A percentile compares a stretch with the other conserved stretches of the same genome.
Conservation (phyloP, 2,797 vertebrate genomes). For the Tragelaphus oryx region DNA sequence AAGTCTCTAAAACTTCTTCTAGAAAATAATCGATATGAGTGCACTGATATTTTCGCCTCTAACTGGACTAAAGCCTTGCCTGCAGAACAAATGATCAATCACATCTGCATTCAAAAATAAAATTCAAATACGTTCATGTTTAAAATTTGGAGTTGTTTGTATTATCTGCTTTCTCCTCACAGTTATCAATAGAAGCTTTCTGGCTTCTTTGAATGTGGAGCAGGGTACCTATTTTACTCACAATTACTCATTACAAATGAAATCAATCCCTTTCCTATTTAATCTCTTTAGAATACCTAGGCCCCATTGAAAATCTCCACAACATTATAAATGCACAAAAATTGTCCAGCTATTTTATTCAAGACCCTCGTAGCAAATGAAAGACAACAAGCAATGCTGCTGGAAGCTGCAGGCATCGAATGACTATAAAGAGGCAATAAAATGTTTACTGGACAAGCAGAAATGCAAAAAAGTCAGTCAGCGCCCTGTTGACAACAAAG, state of each 20-base stretch:
- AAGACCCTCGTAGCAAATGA: neutral
- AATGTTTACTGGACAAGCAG: neutral
- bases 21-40: neutral
- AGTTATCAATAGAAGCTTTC: neutral
- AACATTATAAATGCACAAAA: neutral
- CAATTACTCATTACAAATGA: neutral
- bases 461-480: neutral
- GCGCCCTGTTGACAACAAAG: neutral
- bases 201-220: slow-evolving; percentile 19
- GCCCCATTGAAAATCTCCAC: neutral
- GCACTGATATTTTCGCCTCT: neutral
- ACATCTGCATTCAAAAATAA: slow-evolving; percentile 2
- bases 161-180: neutral
- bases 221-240: neutral
- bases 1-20: neutral
- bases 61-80: neutral
- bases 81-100: neutral
- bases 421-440: neutral
- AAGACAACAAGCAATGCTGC: neutral
- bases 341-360: neutral
- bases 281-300: neutral
- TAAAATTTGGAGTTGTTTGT: neutral
- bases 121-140: neutral
- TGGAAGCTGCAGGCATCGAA: fast-evolving
- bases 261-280: neutral